Percentiles rank a stretch among this genome's conserved stretches.
These are phyloP conservation scores for Cydia amplana DNA, from an alignment of 1,140 invertebrate genomes.

Conservation along the genomic window DNA sequence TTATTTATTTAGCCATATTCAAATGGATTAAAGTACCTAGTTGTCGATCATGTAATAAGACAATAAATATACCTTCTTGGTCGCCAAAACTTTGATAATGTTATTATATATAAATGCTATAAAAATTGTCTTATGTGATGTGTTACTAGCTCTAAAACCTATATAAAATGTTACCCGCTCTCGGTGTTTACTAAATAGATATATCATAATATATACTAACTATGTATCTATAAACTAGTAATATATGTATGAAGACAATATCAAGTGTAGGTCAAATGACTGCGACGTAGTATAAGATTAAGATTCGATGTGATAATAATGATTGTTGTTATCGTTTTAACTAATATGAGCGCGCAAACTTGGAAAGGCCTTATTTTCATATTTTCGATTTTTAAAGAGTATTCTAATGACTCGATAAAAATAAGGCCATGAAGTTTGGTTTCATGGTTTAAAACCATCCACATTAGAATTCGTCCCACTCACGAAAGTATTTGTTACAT, in stretches of 20 bases:
- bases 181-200: background rate
- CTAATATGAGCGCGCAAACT: slow-evolving; percentile 22
- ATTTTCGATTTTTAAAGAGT: slow-evolving; percentile 31
- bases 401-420: background rate
- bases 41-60: background rate
- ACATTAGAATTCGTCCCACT: background rate
- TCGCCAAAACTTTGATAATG: slow-evolving; percentile 29
- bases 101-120: slow-evolving; percentile 12
- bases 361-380: background rate
- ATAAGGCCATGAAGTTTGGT: background rate
- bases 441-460: background rate
- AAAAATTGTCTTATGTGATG: slow-evolving; percentile 31
- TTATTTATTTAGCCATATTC: slow-evolving; percentile 16
- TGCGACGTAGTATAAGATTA: slow-evolving; percentile 24
- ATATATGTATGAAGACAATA: slow-evolving; percentile 16
- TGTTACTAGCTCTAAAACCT: slow-evolving; percentile 27
- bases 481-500: background rate
- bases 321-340: slow-evolving; percentile 40
- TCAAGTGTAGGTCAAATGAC: slow-evolving; percentile 21
- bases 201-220: background rate
- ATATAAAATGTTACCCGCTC: slow-evolving; percentile 27
- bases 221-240: background rate
- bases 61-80: slow-evolving; percentile 23
- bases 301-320: slow-evolving; percentile 41
- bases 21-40: background rate